A percentile compares a stretch with the other conserved stretches of the same genome.
Conservation (phyloP, 1,140 invertebrate genomes). For the Drosophila hydei region DNA sequence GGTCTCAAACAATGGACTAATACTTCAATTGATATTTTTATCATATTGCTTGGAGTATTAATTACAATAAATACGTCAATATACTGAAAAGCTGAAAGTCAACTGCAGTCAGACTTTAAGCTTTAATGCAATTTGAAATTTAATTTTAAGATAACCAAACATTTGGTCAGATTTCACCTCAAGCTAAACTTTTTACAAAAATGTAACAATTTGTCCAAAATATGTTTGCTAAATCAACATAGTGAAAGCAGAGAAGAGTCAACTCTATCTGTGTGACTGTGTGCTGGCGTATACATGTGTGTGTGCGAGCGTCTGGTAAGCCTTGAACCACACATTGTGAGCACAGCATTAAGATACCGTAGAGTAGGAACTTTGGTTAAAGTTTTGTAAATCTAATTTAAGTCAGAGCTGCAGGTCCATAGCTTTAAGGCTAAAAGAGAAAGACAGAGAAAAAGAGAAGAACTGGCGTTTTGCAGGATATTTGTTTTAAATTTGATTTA, state of each 20-base stretch:
- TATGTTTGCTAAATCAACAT: slow-evolving; percentile 36
- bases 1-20: slow-evolving; percentile 14
- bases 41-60: slow-evolving; percentile 20
- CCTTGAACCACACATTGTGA: slow-evolving; percentile 25
- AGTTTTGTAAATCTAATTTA: no score
- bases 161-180: slow-evolving; percentile 1
- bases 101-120: not conserved
- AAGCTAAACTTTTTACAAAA: slow-evolving; percentile 8
- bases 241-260: not conserved
- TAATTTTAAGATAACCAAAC: slow-evolving; percentile 17
- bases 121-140: slow-evolving; percentile 2
- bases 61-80: slow-evolving; percentile 27
- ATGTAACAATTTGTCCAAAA: slow-evolving; percentile 50
- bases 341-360: not conserved
- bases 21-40: slow-evolving; percentile 38
- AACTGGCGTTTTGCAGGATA: no score
- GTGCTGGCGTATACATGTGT: not conserved
- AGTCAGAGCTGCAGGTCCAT: no score
- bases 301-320: slow-evolving; percentile 9
- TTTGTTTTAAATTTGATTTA: no score
- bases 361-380: no score
- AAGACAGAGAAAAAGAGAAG: no score
- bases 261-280: not conserved
- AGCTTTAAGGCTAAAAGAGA: no score
- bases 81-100: not conserved